phyloP scores from a whole-genome alignment of 2,888 invertebrate genomes.

The Anaspis maculata region DNA sequence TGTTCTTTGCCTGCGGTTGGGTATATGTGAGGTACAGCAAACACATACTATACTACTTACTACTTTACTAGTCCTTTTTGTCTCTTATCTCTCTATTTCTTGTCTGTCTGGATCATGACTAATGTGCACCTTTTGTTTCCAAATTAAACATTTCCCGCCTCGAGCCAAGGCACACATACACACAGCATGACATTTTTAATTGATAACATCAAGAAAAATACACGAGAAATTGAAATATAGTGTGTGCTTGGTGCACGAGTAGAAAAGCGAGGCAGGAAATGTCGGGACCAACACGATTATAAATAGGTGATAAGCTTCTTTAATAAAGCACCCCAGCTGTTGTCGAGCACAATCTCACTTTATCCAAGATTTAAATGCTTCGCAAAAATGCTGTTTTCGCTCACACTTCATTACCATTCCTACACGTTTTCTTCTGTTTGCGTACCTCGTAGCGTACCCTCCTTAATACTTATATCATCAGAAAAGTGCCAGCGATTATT shows the following conservation, averaged over 20 bases:
- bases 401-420: constrained; percentile 18
- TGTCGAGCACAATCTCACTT: constrained; percentile 26
- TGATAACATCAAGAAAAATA: too few species aligned
- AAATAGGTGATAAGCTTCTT: constrained; percentile 28
- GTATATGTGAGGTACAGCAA: constrained; percentile 73
- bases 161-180: too few species aligned
- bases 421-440: constrained; percentile 13
- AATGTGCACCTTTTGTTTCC: constrained; percentile 8
- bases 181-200: too few species aligned
- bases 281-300: constrained; percentile 22
- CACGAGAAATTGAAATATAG: too few species aligned
- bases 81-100: constrained; percentile 8
- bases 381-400: constrained; percentile 14
- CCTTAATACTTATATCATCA: too few species aligned
- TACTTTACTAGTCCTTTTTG: constrained; percentile 9
- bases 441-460: too few species aligned
- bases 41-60: constrained; percentile 7
- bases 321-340: constrained; percentile 29
- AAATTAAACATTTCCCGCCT: too few species aligned
- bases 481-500: too few species aligned
- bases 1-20: constrained; percentile 82
- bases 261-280: constrained; percentile 21
- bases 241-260: constrained; percentile 5
- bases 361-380: constrained; percentile 23
- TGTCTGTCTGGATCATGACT: constrained; percentile 8